Base-by-base conservation (phyloP, 1,140 invertebrate genomes). In the Pectinophora gossypiella region DNA sequence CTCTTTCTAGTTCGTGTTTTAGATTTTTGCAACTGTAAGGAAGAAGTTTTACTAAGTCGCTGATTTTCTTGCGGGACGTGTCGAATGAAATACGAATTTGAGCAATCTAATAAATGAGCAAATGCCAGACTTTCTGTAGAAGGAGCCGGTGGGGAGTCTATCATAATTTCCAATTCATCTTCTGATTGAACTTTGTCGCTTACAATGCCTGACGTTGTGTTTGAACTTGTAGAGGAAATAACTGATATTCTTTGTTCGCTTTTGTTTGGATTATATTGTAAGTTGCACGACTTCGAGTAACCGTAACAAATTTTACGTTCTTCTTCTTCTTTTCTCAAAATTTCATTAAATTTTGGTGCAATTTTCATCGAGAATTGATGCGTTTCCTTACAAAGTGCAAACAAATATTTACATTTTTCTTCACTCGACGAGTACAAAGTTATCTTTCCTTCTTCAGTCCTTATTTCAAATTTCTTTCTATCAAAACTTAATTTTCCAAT, bases 381-480 rank as follows among this genome's bases (percentile, higher is more conserved):
- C 5, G 96, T 97, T 59, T 95, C 94, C 66, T 94, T 93, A 86
- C 96, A 98, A 15, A 98, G 89, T 12, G 93, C 92, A 53, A 98
- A 90, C 55, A 98, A 88, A 64, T 97, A 93, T 87, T 97, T 95
- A 72, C 96, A 96, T 78, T 97, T 97, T 67, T 96, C 95, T 85
- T 98, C 97, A 72, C 93, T 95, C 15, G 92, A 93, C 12, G 96
- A 95, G 79, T 96, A 98, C 49, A 98, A 92, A 0, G 95, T 95
- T 56, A 97, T 92, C 75, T 97, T 96, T 59, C 94, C 93, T 67
- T 95, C 95, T 20, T 94, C 92, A 2, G 95, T 95, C 40, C 95
- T 91, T 61, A 99, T 97, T 89, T 98, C 96, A 88, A 98, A 98
- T 83, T 98, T 98, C 87, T 98, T 98, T 73, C 96, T 93, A 92